phyloP scores from a whole-genome alignment of 2,797 vertebrate genomes.

The Furcifer pardalis region DNA sequence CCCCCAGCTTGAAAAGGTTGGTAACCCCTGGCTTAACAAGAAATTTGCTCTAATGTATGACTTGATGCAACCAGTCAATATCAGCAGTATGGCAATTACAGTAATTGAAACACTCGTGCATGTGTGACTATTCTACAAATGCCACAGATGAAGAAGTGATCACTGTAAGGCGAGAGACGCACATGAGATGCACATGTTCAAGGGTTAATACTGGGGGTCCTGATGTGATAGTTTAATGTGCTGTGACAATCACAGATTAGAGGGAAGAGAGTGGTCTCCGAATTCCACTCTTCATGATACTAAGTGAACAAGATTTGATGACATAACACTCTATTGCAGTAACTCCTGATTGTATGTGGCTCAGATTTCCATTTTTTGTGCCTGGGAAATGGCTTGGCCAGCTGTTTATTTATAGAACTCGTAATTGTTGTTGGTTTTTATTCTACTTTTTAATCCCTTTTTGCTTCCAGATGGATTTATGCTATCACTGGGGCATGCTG shows the following conservation, averaged over 20 bases:
- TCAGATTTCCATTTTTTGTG: conserved; percentile 10
- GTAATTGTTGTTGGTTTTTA: conserved; percentile 43
- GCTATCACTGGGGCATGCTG: conserved; percentile 13
- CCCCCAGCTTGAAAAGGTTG: no score
- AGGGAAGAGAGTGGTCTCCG: not conserved
- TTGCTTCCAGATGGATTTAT: conserved; percentile 49
- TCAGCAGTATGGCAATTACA: conserved; percentile 31
- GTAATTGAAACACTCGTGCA: conserved; percentile 55
- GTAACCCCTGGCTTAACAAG: no score
- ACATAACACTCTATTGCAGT: conserved; percentile 8
- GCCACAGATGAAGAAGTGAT: not conserved
- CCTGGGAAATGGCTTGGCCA: conserved; percentile 20
- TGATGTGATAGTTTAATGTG: conserved; percentile 10
- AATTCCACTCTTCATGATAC: not conserved
- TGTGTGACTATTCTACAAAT: conserved; percentile 11
- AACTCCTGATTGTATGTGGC: not conserved
- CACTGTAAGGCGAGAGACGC: not conserved
- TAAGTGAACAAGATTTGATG: not conserved
- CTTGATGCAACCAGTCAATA: conserved; percentile 48
- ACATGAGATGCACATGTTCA: not conserved
- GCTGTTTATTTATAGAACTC: conserved; percentile 27
- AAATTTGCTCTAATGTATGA: not conserved
- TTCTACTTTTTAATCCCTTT: conserved; percentile 32
- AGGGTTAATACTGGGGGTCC: fast-evolving
- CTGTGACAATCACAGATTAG: not conserved